phyloP scores from a whole-genome alignment of 2,888 invertebrate species.

The Anarsia innoxiella region DNA sequence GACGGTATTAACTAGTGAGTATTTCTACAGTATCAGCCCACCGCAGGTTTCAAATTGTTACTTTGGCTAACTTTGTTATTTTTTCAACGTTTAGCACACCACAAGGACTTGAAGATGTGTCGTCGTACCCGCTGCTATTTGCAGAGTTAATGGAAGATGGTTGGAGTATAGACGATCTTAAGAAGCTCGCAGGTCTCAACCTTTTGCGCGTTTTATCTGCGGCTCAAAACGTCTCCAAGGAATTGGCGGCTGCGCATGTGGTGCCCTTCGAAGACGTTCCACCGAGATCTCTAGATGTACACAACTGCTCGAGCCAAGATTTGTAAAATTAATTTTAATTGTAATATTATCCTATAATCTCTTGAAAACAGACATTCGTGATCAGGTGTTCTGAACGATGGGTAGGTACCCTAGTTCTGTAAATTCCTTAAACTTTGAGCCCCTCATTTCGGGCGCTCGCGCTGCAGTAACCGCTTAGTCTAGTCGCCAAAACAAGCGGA shows the following conservation, averaged over 20 bases:
- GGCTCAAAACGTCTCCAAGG: conserved; percentile 83
- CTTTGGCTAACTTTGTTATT: too few relatives aligned
- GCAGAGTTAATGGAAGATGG: conserved; percentile 85
- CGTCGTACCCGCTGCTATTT: conserved; percentile 85
- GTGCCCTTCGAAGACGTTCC: conserved; percentile 83
- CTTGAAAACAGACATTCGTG: background rate
- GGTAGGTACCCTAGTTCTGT: too few relatives aligned
- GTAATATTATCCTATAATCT: background rate
- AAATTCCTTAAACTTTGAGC: too few relatives aligned
- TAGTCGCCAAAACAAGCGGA: too few relatives aligned
- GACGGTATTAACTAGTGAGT: conserved; percentile 95
- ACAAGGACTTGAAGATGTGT: conserved; percentile 86
- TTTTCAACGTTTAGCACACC: conserved; percentile 88
- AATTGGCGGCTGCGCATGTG: conserved; percentile 80
- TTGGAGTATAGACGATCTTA: conserved; percentile 86
- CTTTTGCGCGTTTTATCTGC: conserved; percentile 81
- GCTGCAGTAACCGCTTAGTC: too few relatives aligned
- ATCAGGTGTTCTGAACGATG: too few relatives aligned
- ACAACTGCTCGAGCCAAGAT: conserved; percentile 80
- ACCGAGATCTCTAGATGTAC: conserved; percentile 73
- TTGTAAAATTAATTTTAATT: conserved; percentile 38
- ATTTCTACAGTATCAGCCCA: too few relatives aligned
- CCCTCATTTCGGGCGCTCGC: too few relatives aligned
- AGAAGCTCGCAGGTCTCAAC: conserved; percentile 85
- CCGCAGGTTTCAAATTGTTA: too few relatives aligned